A percentile compares a stretch with the other conserved stretches of the same genome.
Evolutionary conservation across 2,113 vertebrate species (phyloP).

Genomic region (Vireo altiloquus): DNA sequence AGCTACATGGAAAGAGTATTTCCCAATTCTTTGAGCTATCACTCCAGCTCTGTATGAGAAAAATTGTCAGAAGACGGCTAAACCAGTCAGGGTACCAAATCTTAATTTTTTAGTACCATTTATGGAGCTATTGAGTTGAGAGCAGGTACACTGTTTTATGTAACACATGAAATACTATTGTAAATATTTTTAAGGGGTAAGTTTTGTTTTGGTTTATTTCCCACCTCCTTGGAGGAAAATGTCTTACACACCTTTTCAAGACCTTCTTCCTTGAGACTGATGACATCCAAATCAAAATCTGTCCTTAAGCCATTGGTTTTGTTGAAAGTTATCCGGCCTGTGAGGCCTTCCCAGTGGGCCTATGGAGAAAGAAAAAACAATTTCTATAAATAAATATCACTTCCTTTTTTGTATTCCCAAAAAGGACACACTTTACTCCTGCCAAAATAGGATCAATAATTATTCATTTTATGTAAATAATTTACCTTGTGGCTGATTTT

Average conservation of each 20-base stretch:
- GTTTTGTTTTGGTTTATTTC: background rate
- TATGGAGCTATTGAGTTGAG: background rate
- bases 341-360: constrained; percentile 98
- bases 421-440: background rate
- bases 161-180: background rate
- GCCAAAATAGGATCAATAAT: constrained; percentile 10
- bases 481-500: constrained; percentile 7
- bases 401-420: background rate
- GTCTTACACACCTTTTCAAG: constrained; percentile 88
- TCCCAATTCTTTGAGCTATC: background rate
- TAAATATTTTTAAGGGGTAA: background rate
- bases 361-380: constrained; percentile 59
- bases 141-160: background rate
- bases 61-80: background rate
- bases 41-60: background rate
- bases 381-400: background rate
- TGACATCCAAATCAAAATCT: constrained; percentile 98
- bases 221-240: background rate
- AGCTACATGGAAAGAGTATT: background rate
- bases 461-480: constrained; percentile 40
- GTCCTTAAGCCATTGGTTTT: constrained; percentile 95
- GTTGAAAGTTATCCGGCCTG: constrained; percentile 98
- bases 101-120: background rate
- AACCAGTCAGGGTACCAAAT: background rate
- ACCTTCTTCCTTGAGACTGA: constrained; percentile 96